A percentile compares a stretch with the other conserved stretches of the same genome.
phyloP scores from a whole-genome alignment of 2,113 vertebrate genomes.

The Melospiza georgiana region DNA sequence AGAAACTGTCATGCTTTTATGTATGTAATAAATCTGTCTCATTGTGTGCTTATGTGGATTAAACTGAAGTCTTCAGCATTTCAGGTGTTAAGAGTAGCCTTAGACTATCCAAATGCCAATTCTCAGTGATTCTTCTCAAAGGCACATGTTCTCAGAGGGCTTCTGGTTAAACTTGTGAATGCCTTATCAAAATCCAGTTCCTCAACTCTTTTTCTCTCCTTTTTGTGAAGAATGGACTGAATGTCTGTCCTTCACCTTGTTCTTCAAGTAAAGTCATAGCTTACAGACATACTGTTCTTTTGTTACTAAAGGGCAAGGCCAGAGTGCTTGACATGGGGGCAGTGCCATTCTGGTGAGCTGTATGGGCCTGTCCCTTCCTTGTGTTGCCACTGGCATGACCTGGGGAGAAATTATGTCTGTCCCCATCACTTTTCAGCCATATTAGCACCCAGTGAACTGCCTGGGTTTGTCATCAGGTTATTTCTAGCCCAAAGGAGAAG shows the following conservation, averaged over 20 bases:
- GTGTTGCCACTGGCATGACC: background rate
- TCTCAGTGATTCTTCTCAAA: background rate
- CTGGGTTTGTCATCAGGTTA: background rate
- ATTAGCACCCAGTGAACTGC: background rate
- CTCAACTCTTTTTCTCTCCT: background rate
- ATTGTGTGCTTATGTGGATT: background rate
- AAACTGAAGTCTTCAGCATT: background rate
- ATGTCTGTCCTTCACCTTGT: background rate
- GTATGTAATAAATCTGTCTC: background rate
- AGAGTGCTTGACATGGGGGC: background rate
- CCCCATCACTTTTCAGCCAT: background rate
- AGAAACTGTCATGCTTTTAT: background rate
- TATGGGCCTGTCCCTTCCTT: background rate
- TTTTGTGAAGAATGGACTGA: background rate
- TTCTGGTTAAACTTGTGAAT: background rate
- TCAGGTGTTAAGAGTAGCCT: background rate
- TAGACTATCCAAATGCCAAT: background rate
- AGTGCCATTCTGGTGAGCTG: background rate
- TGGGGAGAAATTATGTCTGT: background rate
- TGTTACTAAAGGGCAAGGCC: background rate
- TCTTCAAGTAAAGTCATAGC: background rate
- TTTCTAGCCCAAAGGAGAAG: background rate
- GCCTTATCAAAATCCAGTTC: background rate
- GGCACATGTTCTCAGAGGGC: background rate
- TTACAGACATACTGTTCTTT: background rate